Evolutionary conservation across 2,888 invertebrate species (phyloP).

Genomic region (Terebella lapidaria): DNA sequence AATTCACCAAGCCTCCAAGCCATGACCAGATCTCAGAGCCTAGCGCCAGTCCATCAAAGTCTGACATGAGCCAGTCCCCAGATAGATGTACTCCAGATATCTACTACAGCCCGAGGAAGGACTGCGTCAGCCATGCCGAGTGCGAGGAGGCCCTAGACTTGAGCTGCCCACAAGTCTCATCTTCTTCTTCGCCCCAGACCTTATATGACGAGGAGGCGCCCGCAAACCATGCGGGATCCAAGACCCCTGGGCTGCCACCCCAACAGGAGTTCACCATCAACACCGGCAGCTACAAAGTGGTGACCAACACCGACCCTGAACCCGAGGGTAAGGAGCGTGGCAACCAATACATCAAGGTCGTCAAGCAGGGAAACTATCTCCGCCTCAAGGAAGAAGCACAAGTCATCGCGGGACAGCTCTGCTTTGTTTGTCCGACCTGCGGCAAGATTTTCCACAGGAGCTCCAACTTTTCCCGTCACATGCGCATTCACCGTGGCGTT

Average conservation of each 20-base stretch:
- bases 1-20: too few relatives aligned
- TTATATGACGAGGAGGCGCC: too few relatives aligned
- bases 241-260: neutral
- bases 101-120: neutral
- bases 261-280: conserved; percentile 3
- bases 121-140: neutral
- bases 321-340: conserved; percentile 3
- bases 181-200: too few relatives aligned
- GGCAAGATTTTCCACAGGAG: conserved; percentile 24
- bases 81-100: neutral
- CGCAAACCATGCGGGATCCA: too few relatives aligned
- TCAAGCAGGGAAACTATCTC: conserved; percentile 24
- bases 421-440: conserved; percentile 25
- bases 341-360: conserved; percentile 20
- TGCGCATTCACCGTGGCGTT: conserved; percentile 26
- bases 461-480: conserved; percentile 27
- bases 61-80: neutral
- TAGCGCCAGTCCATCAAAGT: neutral
- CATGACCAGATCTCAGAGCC: neutral
- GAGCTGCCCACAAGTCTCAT: neutral
- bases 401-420: conserved; percentile 20
- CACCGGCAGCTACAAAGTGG: conserved; percentile 13
- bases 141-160: neutral
- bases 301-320: conserved; percentile 5
- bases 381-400: conserved; percentile 22